Evolutionary conservation across 2,888 invertebrate genomes (phyloP).

Genomic region (Colletes collaris): DNA sequence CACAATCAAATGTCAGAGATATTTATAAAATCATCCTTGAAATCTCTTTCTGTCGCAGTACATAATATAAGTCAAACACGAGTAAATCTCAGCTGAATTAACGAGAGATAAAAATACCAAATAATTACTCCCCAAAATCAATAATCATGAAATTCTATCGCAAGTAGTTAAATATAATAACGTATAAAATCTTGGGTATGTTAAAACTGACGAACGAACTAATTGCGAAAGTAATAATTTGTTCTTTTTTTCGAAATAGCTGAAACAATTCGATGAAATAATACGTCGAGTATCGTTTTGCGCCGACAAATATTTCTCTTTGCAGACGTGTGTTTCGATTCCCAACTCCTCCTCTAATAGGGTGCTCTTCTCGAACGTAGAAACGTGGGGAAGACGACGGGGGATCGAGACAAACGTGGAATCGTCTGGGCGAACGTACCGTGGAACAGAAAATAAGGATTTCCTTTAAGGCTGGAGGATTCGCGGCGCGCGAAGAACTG

Average conservation of each 20-base stretch:
- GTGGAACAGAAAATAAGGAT: constrained; percentile 34
- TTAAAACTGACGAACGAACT: too few species aligned
- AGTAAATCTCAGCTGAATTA: too few species aligned
- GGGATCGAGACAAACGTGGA: constrained; percentile 19
- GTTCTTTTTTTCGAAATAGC: not conserved
- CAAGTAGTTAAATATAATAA: too few species aligned
- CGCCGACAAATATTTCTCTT: constrained; percentile 21
- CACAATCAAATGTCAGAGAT: too few species aligned
- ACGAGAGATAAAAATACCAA: too few species aligned
- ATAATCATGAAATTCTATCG: too few species aligned
- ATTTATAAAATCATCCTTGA: too few species aligned
- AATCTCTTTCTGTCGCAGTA: too few species aligned
- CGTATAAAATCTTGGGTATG: too few species aligned
- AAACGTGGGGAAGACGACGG: constrained; percentile 17
- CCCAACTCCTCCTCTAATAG: constrained; percentile 31
- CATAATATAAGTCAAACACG: too few species aligned
- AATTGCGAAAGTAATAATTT: too few species aligned
- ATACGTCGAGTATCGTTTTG: constrained; percentile 1
- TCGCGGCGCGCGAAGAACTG: not conserved
- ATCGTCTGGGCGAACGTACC: constrained; percentile 3
- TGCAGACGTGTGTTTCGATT: constrained; percentile 21
- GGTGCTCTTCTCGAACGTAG: constrained; percentile 7
- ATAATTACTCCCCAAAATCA: too few species aligned
- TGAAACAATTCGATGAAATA: constrained; percentile 1
- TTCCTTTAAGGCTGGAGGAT: constrained; percentile 30